Base-by-base conservation (phyloP, 2,888 invertebrate species). In the Drosophila multiciliata region DNA sequence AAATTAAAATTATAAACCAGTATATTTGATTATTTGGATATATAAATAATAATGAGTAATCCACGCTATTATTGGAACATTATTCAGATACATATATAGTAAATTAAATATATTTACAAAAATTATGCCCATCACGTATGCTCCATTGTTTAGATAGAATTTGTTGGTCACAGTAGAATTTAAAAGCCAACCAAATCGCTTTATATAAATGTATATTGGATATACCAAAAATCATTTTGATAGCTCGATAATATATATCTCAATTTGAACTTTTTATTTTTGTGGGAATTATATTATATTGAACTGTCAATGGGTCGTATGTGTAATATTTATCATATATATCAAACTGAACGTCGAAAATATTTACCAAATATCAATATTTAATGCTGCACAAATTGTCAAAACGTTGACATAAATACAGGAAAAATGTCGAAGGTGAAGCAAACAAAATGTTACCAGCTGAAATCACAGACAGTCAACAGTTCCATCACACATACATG, bases 311-410 rank as follows among this genome's bases (percentile, higher is more conserved):
- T 23, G 52, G 26, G 55, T 23, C 62, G 61, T 62, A 45, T 78
- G 32, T n/a, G 62, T 38, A 40, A 70, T 61, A 48, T 64, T 36
- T 11, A 50, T 62, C 20, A 71, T 62, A 48, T 45, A 42, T 49
- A 40, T 60, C 33, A 60, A 58, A 42, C 20, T 68, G 49, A 6
- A 29, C 50, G 48, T 57, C 45, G n/a, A 75, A 66, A 71, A 66
- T 83, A 80, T 87, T 89, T 88, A 70, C 32, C 77, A 79, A 90
- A 75, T 71, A 81, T 71, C 79, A 89, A 87, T 87, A 89, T 85
- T 90, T 75, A 79, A 81, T 83, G 73, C 59, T 58, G 76, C 78
- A 70, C 66, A 89, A 82, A 80, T 77, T 87, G 82, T 77, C 72
- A 66, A 73, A 87, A 73, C 58, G 73, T 89, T 87, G 75, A 77